phyloP scores from a whole-genome alignment of 2,113 vertebrate genomes.

The Chroicocephalus ridibundus region DNA sequence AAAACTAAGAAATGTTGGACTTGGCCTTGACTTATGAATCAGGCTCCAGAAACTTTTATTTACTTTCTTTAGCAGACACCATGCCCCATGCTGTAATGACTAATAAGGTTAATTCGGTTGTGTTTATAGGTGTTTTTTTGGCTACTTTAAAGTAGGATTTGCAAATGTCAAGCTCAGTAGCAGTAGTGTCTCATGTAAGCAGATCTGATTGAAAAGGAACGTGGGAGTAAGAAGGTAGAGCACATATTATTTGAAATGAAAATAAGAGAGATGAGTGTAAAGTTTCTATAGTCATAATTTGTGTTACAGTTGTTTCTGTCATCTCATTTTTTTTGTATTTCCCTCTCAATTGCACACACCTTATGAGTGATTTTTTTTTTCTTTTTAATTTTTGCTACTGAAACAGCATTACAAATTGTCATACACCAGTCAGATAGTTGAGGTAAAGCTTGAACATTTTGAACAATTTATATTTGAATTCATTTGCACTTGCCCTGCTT shows the following conservation, averaged over 20 bases:
- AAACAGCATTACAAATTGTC: not conserved
- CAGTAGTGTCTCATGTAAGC: not conserved
- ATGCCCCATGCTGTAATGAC: not conserved
- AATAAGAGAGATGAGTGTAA: not conserved
- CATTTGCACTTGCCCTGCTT: not conserved
- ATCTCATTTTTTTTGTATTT: not conserved
- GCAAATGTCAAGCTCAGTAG: not conserved
- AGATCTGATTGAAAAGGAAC: not conserved
- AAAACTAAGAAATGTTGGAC: not conserved
- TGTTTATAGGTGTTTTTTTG: not conserved
- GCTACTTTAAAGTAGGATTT: not conserved
- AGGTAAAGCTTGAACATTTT: not conserved
- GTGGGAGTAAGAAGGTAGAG: slow-evolving; percentile 7
- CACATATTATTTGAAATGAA: not conserved
- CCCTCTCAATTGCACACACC: not conserved
- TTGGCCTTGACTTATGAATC: not conserved
- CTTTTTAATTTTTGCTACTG: not conserved
- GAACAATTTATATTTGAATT: not conserved
- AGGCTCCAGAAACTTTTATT: not conserved
- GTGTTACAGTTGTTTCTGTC: not conserved
- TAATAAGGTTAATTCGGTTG: not conserved
- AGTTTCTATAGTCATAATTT: slow-evolving; percentile 17
- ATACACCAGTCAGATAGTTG: not conserved
- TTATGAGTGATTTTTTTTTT: not conserved
- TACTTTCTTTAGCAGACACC: not conserved